Evolutionary conservation across 2,888 invertebrate genomes (phyloP), one percentile per base, ranked within the genome.

Genomic region (Melanotus villosus): DNA sequence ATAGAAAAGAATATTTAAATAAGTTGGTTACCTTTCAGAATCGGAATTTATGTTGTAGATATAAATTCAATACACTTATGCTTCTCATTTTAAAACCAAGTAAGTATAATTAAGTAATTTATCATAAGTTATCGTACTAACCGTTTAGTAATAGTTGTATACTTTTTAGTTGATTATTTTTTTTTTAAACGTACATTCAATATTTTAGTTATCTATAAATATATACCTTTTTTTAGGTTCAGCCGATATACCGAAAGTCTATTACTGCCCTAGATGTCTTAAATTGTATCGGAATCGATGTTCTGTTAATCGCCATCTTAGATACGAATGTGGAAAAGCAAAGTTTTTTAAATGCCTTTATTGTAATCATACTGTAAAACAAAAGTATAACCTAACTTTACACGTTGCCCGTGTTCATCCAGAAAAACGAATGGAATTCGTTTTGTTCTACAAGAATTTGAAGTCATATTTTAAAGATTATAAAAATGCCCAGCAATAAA

Each of bases 301-400:
- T 1, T 72, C 70, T 63, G 19, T 74, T n/a, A 71, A 54, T 36
- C 9, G 50, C 1, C 66, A 71, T 67, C 56, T 73, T 26, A 73
- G 52, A 16, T 60, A 52, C 41, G 70, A 64, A 10, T 72, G 92
- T 57, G 92, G 92, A 75, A 92, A 92, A 80, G 90, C 91, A 70
- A 92, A 92, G 0, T 88, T 91, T 67, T 92, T 92, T 85, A 91
- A 91, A 72, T 93, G 93, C 79, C 91, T 92, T 23, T 90, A 91
- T 82, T 93, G 93, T n/a, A 16, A 10, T 18, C 10, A 43, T 19
- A 19, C 5, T 10, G 19, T 10, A 1, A 43, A 43, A 19, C 43
- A 43, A 9, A 43, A 43, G 10, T 43, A 43, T 19, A 43, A 43
- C 19, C 19, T 43, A 9, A 43, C 10, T 43, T 19, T 43, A 9